Percentiles rank a stretch among this genome's conserved stretches.
These are phyloP conservation scores for Calameuta pallipes DNA, from an alignment of 2,888 invertebrate genomes.

Conservation along the genomic window DNA sequence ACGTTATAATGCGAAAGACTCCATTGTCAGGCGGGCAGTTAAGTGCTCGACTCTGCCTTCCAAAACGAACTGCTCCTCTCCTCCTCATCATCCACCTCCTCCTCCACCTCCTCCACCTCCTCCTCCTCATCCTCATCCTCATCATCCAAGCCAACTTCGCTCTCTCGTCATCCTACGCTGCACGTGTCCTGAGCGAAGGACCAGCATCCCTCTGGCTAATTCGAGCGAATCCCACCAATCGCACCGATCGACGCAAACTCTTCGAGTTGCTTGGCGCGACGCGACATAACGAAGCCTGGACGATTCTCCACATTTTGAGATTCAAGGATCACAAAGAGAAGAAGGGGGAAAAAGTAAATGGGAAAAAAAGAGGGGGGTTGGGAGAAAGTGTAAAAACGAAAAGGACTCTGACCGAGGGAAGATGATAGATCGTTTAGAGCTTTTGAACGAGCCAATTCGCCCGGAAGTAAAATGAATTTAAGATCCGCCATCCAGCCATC, in stretches of 20 bases:
- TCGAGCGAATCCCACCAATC: too few relatives aligned
- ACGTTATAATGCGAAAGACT: conserved; percentile 61
- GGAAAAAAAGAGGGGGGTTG: not conserved
- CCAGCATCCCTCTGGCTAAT: too few relatives aligned
- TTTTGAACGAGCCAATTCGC: conserved; percentile 59
- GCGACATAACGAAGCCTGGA: too few relatives aligned
- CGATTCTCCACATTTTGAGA: too few relatives aligned
- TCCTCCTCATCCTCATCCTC: conserved; percentile 7
- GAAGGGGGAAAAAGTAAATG: too few relatives aligned
- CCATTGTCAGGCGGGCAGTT: conserved; percentile 62
- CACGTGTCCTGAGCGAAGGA: too few relatives aligned
- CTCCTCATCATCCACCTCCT: conserved; percentile 6
- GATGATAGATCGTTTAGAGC: conserved; percentile 62
- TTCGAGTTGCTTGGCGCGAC: too few relatives aligned
- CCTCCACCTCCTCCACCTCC: conserved; percentile 15
- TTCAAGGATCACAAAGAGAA: too few relatives aligned
- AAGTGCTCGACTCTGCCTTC: conserved; percentile 60
- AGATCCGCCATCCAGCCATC: conserved; percentile 38
- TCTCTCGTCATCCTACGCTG: conserved; percentile 8
- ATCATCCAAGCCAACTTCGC: conserved; percentile 13
- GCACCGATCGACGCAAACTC: too few relatives aligned
- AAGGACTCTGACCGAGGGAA: conserved; percentile 10
- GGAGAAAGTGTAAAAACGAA: conserved; percentile 14
- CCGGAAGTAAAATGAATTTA: conserved; percentile 63
- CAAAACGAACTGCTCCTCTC: conserved; percentile 55